Base-by-base conservation (phyloP, 2,888 invertebrate genomes). In the Lacanobia oleracea region DNA sequence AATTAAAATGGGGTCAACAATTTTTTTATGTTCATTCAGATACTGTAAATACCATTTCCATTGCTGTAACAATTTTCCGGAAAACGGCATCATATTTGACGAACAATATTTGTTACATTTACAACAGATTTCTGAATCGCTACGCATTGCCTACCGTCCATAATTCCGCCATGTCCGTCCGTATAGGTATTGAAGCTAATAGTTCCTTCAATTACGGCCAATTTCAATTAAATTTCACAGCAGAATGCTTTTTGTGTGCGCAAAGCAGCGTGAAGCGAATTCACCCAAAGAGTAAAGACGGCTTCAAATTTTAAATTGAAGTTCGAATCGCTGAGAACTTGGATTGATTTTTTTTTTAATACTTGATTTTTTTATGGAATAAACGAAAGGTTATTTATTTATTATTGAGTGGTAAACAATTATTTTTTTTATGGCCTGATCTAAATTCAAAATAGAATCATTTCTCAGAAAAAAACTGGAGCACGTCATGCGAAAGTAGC, bases 211-310 rank as follows among this genome's bases (percentile, higher is more conserved):
- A 81, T 81, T 74, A 76, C 65, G 23, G 56, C 51, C 62, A 61
- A 71, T 60, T 77, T 72, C 59, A 66, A 65, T 81, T 70, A 77
- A 68, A 81, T 81, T 83, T 73, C 65, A 77, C 70, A 71, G 51
- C 27, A 65, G 64, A 81, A 81, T 71, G 80, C 64, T 74, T 79
- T 82, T 79, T 59, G 81, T 77, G 70, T 54, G 73, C 69, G 16
- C 73, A 65, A 71, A 83, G 67, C 72, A 72, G 63, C 60, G 66
- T 66, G 48, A 75, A 83, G 27, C 53, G 63, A 79, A 48, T 56
- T 75, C 67, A 23, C 27, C 61, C 45, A 61, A 37, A 70, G 45
- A 59, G 37, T 21, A 73, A 67, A 75, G 60, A 69, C 45, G 67
- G n/a, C 27, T 53, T 23, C 53, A 23, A 56, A 33, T 76, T 70